phyloP scores from a whole-genome alignment of 1,140 invertebrate species.

The Centruroides sculpturatus region DNA sequence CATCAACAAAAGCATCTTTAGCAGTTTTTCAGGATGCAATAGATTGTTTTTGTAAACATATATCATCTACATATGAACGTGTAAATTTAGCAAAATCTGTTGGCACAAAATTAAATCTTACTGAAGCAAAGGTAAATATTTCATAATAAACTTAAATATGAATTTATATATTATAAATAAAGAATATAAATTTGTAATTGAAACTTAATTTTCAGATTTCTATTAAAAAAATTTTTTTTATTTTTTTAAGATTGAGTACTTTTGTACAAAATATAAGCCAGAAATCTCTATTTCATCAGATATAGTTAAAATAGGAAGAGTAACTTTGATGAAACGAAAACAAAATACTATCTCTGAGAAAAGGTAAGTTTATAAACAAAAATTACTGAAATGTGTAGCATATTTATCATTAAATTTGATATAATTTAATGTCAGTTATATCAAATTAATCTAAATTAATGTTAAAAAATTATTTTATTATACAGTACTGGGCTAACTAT shows the following conservation, averaged over 20 bases:
- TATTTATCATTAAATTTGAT: too few relatives aligned
- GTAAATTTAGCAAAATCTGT: slow-evolving; percentile 54
- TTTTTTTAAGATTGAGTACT: slow-evolving; percentile 49
- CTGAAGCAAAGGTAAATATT: slow-evolving; percentile 45
- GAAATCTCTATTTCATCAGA: slow-evolving; percentile 39
- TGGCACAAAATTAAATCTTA: slow-evolving; percentile 63
- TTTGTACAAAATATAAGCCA: slow-evolving; percentile 62
- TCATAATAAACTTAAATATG: not conserved
- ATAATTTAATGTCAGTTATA: too few relatives aligned
- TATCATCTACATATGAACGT: slow-evolving; percentile 40
- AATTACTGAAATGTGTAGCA: too few relatives aligned
- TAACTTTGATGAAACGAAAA: slow-evolving; percentile 25
- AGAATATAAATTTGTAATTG: not conserved
- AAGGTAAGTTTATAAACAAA: too few relatives aligned
- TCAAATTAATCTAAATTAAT: too few relatives aligned
- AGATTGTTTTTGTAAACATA: slow-evolving; percentile 73
- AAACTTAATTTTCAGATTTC: too few relatives aligned
- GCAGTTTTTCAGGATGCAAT: slow-evolving; percentile 77
- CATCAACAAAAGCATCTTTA: slow-evolving; percentile 52
- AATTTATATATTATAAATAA: too few relatives aligned
- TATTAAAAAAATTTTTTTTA: not conserved
- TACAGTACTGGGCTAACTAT: too few relatives aligned
- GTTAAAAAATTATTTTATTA: too few relatives aligned
- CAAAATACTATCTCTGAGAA: too few relatives aligned
- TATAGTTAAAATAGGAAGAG: slow-evolving; percentile 40